Conservation (phyloP, 2,113 vertebrate species). For the Abramis brama region DNA sequence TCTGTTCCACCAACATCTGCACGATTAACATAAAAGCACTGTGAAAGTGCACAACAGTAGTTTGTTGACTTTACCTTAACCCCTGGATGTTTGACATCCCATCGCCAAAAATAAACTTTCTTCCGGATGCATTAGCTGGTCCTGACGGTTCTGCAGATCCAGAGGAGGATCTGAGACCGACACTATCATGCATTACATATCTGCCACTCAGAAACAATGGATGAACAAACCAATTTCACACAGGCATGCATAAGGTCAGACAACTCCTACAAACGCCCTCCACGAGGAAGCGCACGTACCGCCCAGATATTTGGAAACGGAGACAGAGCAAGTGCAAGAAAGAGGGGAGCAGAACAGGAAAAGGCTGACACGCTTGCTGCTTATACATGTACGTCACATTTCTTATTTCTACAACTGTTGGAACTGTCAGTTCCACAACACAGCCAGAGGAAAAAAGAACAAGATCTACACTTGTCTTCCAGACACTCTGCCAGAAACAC, state of each 20-base stretch:
- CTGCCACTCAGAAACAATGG: constrained; percentile 71
- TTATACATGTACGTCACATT: constrained; percentile 28
- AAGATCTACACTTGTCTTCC: constrained; percentile 34
- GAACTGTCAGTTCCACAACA: constrained; percentile 52
- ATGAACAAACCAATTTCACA: constrained; percentile 82
- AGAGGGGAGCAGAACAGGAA: constrained; percentile 44
- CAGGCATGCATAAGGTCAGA: constrained; percentile 67
- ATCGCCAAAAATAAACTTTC: not conserved
- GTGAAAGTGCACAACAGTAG: not conserved
- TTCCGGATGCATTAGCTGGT: constrained; percentile 25
- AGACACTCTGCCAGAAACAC: constrained; percentile 33
- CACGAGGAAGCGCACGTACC: constrained; percentile 62
- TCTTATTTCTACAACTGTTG: constrained; percentile 43
- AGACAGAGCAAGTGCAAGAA: constrained; percentile 19
- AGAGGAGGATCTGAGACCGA: constrained; percentile 22
- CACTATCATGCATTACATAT: constrained; percentile 75
- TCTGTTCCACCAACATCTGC: not conserved
- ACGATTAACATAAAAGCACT: not conserved
- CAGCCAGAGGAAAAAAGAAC: constrained; percentile 43
- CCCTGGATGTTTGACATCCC: not conserved
- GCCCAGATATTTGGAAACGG: constrained; percentile 60
- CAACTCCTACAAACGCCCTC: constrained; percentile 56
- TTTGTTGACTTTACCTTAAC: constrained; percentile 8
- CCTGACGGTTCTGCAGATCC: constrained; percentile 16
- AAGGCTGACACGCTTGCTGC: constrained; percentile 46